Evolutionary conservation across 2,113 vertebrate genomes (phyloP).

Genomic region (Ciconia boyciana): DNA sequence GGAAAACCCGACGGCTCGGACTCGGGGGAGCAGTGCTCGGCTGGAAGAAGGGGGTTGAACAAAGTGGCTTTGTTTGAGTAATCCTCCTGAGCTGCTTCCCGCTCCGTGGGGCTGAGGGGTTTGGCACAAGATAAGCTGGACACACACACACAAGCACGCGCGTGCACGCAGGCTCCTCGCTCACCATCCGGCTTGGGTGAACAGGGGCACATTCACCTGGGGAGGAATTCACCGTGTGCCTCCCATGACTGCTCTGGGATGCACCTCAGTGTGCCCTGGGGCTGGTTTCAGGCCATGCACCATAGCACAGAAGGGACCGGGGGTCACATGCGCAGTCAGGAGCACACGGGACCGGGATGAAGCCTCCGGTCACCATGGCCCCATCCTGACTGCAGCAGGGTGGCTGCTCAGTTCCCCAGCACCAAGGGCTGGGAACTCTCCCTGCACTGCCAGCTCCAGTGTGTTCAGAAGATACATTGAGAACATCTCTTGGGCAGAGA

Average conservation of each 20-base stretch:
- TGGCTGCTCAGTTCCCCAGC: neutral
- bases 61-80: conserved; percentile 61
- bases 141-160: neutral
- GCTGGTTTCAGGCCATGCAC: neutral
- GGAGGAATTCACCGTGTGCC: rapidly evolving
- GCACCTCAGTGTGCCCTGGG: neutral
- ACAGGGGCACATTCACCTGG: neutral
- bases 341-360: rapidly evolving
- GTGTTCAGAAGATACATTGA: neutral
- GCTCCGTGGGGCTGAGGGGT: neutral
- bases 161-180: neutral
- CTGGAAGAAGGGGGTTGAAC: neutral
- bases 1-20: rapidly evolving
- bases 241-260: neutral
- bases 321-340: neutral
- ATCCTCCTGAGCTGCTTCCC: conserved; percentile 52
- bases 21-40: rapidly evolving
- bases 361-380: neutral
- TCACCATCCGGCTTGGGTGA: neutral
- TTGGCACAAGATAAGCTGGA: conserved; percentile 17
- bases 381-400: neutral
- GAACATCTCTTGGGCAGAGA: neutral
- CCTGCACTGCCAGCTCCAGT: neutral
- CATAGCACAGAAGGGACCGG: neutral
- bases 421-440: neutral